Evolutionary conservation across 2,797 vertebrate species (phyloP).

Genomic region (Zalophus californianus): DNA sequence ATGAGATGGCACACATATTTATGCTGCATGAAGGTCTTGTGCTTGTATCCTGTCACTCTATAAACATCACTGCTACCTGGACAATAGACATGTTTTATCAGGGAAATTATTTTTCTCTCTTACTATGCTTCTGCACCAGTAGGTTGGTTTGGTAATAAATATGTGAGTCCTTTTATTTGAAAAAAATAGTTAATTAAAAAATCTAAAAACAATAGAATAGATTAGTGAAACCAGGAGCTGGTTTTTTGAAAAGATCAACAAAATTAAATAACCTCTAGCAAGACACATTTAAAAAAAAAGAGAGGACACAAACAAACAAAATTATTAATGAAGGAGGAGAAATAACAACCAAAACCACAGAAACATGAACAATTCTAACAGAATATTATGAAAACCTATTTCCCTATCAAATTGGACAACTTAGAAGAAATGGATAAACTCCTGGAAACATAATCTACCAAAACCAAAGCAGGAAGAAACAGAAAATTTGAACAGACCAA

Average conservation of each 20-base stretch:
- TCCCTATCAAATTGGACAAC: too few relatives aligned
- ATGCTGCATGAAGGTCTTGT: background rate
- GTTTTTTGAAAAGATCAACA: background rate
- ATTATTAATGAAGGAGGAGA: too few relatives aligned
- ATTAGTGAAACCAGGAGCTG: background rate
- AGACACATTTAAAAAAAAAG: too few relatives aligned
- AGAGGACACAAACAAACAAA: too few relatives aligned
- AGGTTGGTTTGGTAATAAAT: background rate
- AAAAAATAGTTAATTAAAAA: background rate
- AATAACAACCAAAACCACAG: too few relatives aligned
- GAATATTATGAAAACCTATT: background rate
- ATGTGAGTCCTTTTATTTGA: background rate
- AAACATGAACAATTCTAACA: background rate
- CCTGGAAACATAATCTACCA: too few relatives aligned
- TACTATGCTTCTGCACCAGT: background rate
- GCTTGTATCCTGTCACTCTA: background rate
- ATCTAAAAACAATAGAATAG: background rate
- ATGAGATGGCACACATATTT: background rate
- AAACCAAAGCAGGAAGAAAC: too few relatives aligned
- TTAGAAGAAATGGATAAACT: too few relatives aligned
- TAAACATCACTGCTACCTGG: background rate
- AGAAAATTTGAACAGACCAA: too few relatives aligned
- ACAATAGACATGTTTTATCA: background rate
- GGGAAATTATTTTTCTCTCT: background rate
- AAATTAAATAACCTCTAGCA: too few relatives aligned